These are phyloP conservation scores for Hypercompe scribonia DNA, from an alignment of 2,888 invertebrate genomes.

Conservation along the genomic window DNA sequence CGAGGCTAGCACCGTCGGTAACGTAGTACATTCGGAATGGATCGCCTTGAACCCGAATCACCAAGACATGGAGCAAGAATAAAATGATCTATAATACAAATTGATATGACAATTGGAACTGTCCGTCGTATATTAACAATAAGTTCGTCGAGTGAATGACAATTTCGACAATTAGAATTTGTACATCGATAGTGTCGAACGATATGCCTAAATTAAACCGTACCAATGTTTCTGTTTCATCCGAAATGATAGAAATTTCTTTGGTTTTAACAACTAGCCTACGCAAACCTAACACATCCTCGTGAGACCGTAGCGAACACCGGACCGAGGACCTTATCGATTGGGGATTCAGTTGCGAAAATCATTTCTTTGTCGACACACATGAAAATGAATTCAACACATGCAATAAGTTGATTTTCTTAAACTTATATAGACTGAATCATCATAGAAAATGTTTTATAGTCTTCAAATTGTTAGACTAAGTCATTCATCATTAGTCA, in stretches of 20 bases:
- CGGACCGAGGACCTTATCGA: background rate
- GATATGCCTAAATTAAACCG: conserved; percentile 42
- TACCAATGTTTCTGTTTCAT: conserved; percentile 55
- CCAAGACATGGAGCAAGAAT: conserved; percentile 67
- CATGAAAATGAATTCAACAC: background rate
- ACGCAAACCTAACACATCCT: conserved; percentile 48
- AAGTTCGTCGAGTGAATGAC: conserved; percentile 37
- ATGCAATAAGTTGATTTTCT: background rate
- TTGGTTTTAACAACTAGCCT: conserved; percentile 63
- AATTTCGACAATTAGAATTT: background rate
- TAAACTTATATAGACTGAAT: background rate
- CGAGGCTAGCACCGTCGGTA: conserved; percentile 48
- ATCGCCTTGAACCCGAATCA: conserved; percentile 50
- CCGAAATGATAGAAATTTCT: conserved; percentile 54
- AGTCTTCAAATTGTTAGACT: background rate
- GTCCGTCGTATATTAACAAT: conserved; percentile 48
- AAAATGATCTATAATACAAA: conserved; percentile 57
- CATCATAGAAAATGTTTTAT: background rate
- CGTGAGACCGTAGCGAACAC: conserved; percentile 15
- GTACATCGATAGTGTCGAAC: conserved; percentile 22
- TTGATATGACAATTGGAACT: conserved; percentile 58
- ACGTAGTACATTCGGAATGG: conserved; percentile 45
- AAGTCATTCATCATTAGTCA: too few species aligned
- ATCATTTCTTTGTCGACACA: background rate
- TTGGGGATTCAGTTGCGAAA: conserved; percentile 5